A percentile compares a stretch with the other conserved stretches of the same genome.
These are phyloP conservation scores for Drosophila recens DNA, from an alignment of 2,888 invertebrate genomes.

Conservation along the genomic window DNA sequence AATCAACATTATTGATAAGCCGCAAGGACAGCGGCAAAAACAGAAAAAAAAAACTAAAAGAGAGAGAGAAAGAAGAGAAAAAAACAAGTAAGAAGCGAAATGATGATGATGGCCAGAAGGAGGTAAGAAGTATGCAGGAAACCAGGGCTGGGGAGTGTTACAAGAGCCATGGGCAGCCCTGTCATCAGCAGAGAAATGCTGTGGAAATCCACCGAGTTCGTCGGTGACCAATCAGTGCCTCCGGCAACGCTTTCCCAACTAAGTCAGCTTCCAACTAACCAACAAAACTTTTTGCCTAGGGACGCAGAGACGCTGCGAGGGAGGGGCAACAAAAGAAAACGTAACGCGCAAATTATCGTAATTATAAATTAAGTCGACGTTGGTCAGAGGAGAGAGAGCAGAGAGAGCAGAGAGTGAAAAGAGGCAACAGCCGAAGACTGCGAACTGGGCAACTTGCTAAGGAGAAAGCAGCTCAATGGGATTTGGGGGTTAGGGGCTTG, in stretches of 20 bases:
- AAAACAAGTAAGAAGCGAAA: constrained; percentile 2
- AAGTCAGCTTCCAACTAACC: constrained; percentile 67
- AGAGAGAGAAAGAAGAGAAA: constrained; percentile 16
- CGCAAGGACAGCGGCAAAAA: constrained; percentile 77
- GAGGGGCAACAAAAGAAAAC: constrained; percentile 73
- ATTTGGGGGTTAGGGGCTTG: too few relatives aligned
- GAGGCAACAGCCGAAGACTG: constrained; percentile 15
- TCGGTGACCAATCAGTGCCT: constrained; percentile 60
- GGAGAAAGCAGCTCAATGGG: neutral
- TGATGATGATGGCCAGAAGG: constrained; percentile 19
- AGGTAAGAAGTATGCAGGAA: neutral
- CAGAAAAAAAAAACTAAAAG: constrained; percentile 11
- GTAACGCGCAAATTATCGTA: constrained; percentile 81
- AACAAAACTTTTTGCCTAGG: constrained; percentile 58
- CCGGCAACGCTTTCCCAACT: constrained; percentile 41
- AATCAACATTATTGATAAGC: constrained; percentile 83
- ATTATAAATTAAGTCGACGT: constrained; percentile 81
- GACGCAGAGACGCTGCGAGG: neutral
- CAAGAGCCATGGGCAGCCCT: constrained; percentile 14
- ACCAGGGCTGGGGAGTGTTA: neutral
- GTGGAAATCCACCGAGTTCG: constrained; percentile 22
- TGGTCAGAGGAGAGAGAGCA: constrained; percentile 42
- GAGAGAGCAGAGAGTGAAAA: too few relatives aligned
- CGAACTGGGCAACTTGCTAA: constrained; percentile 26
- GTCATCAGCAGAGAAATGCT: constrained; percentile 25